Conservation (phyloP, 2,888 invertebrate species). For the Coenonympha glycerion region DNA sequence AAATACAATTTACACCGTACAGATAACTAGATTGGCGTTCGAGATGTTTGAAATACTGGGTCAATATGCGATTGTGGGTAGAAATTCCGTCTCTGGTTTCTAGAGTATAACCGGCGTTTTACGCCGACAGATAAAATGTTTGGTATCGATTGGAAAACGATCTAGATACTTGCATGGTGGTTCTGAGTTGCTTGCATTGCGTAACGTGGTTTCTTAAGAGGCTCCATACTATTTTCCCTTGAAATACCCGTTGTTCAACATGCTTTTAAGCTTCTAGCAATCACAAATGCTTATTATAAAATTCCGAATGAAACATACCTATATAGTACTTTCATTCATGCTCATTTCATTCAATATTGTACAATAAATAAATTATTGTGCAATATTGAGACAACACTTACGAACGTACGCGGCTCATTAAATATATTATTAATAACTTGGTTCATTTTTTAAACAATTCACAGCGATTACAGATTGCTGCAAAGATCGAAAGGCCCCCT, state of each 20-base stretch:
- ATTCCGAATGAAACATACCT: too few relatives aligned
- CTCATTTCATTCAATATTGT: background rate
- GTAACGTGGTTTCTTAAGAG: background rate
- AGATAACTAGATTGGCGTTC: slow-evolving; percentile 37
- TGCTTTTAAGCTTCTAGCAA: too few relatives aligned
- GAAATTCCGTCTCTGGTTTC: slow-evolving; percentile 17
- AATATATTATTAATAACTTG: background rate
- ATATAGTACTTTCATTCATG: too few relatives aligned
- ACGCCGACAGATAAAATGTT: slow-evolving; percentile 7
- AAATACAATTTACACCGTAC: slow-evolving; percentile 20
- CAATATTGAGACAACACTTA: too few relatives aligned
- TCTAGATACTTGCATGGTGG: background rate
- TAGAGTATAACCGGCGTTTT: slow-evolving; percentile 15
- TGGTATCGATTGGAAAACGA: slow-evolving; percentile 8
- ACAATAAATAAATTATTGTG: too few relatives aligned
- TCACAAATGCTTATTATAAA: too few relatives aligned
- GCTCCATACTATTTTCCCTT: too few relatives aligned
- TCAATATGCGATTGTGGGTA: slow-evolving; percentile 31
- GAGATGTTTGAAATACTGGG: slow-evolving; percentile 30
- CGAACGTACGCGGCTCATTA: too few relatives aligned
- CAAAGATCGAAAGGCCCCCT: slow-evolving; percentile 40
- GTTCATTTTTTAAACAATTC: background rate
- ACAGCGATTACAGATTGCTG: slow-evolving; percentile 2
- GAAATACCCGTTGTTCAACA: too few relatives aligned
- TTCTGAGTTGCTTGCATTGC: background rate